phyloP scores from a whole-genome alignment of 1,140 invertebrate species.

The Homalodisca vitripennis region DNA sequence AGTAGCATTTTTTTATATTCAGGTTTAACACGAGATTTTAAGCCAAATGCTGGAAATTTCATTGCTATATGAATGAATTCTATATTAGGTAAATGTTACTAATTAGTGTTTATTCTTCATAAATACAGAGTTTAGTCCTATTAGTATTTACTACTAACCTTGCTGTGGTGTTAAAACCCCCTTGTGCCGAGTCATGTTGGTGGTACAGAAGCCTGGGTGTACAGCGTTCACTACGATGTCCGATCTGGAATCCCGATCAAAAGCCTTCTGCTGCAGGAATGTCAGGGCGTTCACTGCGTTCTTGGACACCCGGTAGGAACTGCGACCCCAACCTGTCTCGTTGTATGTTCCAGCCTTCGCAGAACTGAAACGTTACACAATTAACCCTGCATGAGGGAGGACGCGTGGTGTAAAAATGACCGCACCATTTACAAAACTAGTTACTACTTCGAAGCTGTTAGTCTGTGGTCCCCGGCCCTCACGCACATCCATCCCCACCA shows the following conservation, averaged over 20 bases:
- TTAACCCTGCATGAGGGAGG: background rate
- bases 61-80: too few species aligned
- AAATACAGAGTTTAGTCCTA: too few species aligned
- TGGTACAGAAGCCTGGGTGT: conserved; percentile 54
- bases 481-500: too few species aligned
- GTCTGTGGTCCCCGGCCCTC: too few species aligned
- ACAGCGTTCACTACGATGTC: conserved; percentile 66
- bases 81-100: too few species aligned
- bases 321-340: conserved; percentile 58
- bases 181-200: background rate
- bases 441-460: too few species aligned
- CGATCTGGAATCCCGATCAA: conserved; percentile 45
- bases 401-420: background rate
- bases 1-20: too few species aligned
- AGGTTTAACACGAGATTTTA: too few species aligned
- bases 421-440: background rate
- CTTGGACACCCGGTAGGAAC: conserved; percentile 71
- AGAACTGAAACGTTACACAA: background rate
- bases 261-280: conserved; percentile 62
- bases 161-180: background rate
- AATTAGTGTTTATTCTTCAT: too few species aligned
- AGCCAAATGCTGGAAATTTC: too few species aligned
- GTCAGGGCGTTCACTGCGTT: conserved; percentile 65
- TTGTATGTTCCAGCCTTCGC: conserved; percentile 26
- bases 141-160: background rate